Conservation (phyloP, 2,888 invertebrate species). For the Spicauda simplicius region DNA sequence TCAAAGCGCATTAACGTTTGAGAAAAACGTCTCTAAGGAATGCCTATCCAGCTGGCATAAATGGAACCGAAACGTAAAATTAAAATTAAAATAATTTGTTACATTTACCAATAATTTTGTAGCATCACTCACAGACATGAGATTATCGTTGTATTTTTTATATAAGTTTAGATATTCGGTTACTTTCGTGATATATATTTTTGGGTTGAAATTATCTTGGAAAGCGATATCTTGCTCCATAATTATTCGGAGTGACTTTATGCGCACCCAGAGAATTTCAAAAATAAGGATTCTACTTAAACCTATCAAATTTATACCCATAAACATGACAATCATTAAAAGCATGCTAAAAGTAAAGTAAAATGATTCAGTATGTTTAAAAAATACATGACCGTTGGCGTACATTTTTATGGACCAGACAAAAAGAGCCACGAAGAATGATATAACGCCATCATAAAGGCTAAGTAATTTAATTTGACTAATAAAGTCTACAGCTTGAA, state of each 20-base stretch:
- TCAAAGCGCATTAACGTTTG: no score
- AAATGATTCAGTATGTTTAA: neutral
- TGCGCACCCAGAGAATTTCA: neutral
- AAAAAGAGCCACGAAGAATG: neutral
- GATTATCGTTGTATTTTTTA: neutral
- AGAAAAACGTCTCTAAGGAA: no score
- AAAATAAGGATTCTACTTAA: neutral
- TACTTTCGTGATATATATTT: neutral
- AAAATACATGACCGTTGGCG: neutral
- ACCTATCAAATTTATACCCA: neutral
- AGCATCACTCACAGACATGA: neutral
- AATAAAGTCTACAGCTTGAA: neutral
- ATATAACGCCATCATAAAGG: neutral
- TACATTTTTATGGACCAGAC: neutral
- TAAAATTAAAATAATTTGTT: neutral
- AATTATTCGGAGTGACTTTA: neutral
- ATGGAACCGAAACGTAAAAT: no score
- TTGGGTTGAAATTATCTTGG: neutral
- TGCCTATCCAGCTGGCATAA: no score
- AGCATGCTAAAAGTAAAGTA: neutral
- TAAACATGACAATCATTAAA: neutral
- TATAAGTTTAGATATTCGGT: neutral
- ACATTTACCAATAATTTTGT: constrained; percentile 2
- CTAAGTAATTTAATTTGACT: neutral
- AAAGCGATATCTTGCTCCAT: neutral